Evolutionary conservation across 92 coral and sea anemone species (phyloP), one percentile per base, ranked within the genome.

Genomic region (Muricea muricata): DNA sequence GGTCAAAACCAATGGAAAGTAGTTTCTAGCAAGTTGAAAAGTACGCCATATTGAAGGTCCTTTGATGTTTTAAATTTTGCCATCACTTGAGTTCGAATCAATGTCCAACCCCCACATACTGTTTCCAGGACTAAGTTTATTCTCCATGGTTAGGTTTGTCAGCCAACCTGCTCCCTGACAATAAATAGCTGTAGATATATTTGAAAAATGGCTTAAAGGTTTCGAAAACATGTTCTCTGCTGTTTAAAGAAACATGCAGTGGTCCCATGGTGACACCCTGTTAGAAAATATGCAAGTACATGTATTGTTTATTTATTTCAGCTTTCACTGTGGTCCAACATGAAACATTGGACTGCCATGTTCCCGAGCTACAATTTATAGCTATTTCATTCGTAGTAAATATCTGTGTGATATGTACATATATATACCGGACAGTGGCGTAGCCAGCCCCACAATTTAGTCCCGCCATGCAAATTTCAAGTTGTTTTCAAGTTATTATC

Each of bases 71-170:
- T 25, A 45, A 41, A 45, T 7, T 17, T 31, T 1, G 1, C 20
- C 37, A 11, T 73, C 26, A 31, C 31, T 5, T 20, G 45, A 0
- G 58, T 45, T 20, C 82, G 26, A 0, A 74, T 84, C 2, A 89
- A 72, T 26, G 92, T 89, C 92, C 92, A 89, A 11, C 82, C 91
- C 2, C 89, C 88, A 78, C 78, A 84, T 0, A 85, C 86, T 57
- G 73, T 70, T 41, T 84, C 89, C 21, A 89, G 32, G 4, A 89
- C 7, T 10, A 89, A 73, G 54, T 82, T 89, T 0, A 89, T 30
- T 57, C 92, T 37, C 92, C 92, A 85, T 13, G 89, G 86, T 42
- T 89, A 25, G 83, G 92, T 42, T 55, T 78, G 55, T 78, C 80
- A n/a, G 92, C 82, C 23, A 89, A 65, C 41, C 85, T 89, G n/a